A percentile compares a stretch with the other conserved stretches of the same genome.
These are phyloP conservation scores for Bugulina stolonifera DNA, from an alignment of 2,888 invertebrate species.

Conservation along the genomic window DNA sequence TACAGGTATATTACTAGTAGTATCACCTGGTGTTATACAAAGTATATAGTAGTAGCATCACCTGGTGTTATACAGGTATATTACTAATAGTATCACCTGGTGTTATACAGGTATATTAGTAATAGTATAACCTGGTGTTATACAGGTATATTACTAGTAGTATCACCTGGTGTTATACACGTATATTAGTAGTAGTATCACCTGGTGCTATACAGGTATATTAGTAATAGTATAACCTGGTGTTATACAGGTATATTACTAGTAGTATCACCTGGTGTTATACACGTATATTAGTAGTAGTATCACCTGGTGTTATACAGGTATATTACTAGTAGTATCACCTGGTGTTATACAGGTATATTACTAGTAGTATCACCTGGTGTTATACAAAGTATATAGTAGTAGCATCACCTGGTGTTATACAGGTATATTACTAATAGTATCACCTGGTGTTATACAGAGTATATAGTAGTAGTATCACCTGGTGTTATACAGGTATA, in stretches of 20 bases:
- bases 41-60: conserved; percentile 70
- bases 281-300: conserved; percentile 76
- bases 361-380: too few relatives aligned
- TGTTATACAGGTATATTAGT: conserved; percentile 79
- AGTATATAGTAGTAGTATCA: conserved; percentile 70
- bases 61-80: conserved; percentile 72
- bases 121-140: conserved; percentile 74
- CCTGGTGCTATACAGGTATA: conserved; percentile 81
- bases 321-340: conserved; percentile 80
- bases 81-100: too few relatives aligned
- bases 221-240: conserved; percentile 79
- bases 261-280: too few relatives aligned
- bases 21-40: too few relatives aligned
- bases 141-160: conserved; percentile 67
- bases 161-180: too few relatives aligned
- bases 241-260: conserved; percentile 67
- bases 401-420: conserved; percentile 74
- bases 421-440: conserved; percentile 67
- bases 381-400: too few relatives aligned
- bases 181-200: conserved; percentile 80
- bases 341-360: conserved; percentile 72
- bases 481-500: conserved; percentile 72
- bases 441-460: too few relatives aligned
- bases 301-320: conserved; percentile 79
- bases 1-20: conserved; percentile 67